phyloP scores from a whole-genome alignment of 2,888 invertebrate species.

The Leptarthrus brevirostris region DNA sequence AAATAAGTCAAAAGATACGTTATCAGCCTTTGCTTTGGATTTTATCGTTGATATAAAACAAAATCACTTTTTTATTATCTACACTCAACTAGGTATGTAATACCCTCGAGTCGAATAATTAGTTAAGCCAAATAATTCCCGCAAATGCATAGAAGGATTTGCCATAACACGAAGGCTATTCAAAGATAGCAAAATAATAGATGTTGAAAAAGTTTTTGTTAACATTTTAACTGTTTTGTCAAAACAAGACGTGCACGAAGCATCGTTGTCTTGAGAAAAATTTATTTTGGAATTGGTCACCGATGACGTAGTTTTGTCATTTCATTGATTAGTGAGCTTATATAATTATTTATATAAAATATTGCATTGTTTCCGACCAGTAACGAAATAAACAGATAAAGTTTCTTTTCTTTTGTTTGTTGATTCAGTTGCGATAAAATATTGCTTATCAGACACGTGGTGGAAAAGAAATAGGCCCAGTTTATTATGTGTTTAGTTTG shows the following conservation, averaged over 20 bases:
- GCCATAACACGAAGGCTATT: constrained; percentile 6
- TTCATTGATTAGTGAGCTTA: too few species aligned
- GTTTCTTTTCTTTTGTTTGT: constrained; percentile 34
- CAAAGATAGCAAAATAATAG: not conserved
- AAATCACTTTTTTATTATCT: constrained; percentile 44
- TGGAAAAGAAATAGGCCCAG: constrained; percentile 14
- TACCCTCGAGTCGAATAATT: constrained; percentile 40
- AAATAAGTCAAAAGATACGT: constrained; percentile 20
- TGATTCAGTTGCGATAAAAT: constrained; percentile 24
- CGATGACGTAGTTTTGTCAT: not conserved
- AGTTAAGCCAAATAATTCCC: constrained; percentile 27
- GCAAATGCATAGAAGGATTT: constrained; percentile 18
- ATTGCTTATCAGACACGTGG: constrained; percentile 33
- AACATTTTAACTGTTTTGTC: too few species aligned
- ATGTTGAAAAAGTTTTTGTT: too few species aligned
- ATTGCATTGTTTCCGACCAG: constrained; percentile 36
- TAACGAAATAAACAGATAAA: constrained; percentile 43
- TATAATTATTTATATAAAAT: not conserved
- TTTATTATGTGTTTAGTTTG: too few species aligned
- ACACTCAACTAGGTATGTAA: constrained; percentile 31
- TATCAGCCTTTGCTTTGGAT: constrained; percentile 20
- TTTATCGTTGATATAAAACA: constrained; percentile 35
- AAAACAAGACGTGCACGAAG: too few species aligned
- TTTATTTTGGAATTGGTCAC: too few species aligned
- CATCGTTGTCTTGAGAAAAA: too few species aligned